Percentiles rank a stretch among this genome's conserved stretches.
phyloP scores from a whole-genome alignment of 2,888 invertebrate genomes.

The Temnothorax ravouxi region DNA sequence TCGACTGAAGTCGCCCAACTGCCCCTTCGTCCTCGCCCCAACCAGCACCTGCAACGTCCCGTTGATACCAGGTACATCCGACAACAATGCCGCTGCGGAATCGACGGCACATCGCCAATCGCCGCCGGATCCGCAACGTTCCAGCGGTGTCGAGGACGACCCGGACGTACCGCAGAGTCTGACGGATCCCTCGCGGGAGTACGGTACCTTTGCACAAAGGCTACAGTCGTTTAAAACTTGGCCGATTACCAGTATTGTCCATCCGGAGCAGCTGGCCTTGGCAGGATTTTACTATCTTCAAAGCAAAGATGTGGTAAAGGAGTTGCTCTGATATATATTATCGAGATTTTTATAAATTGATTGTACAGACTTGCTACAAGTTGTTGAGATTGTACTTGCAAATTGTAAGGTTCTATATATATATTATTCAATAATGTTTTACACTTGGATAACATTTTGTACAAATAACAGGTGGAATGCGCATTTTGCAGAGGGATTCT shows the following conservation, averaged over 20 bases:
- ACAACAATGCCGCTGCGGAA: conserved; percentile 14
- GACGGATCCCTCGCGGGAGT: conserved; percentile 80
- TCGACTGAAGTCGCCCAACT: conserved; percentile 89
- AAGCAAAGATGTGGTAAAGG: conserved; percentile 88
- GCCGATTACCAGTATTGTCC: conserved; percentile 89
- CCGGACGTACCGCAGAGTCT: background rate
- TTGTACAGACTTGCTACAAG: background rate
- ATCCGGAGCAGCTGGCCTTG: conserved; percentile 91
- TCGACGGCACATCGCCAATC: conserved; percentile 51
- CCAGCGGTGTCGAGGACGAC: background rate
- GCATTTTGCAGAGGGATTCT: conserved; percentile 93
- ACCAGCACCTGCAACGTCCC: conserved; percentile 91
- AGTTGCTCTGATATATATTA: conserved; percentile 55
- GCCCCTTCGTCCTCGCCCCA: conserved; percentile 91
- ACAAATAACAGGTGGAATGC: conserved; percentile 89
- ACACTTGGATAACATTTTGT: conserved; percentile 28
- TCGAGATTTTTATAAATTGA: background rate
- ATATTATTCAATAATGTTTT: background rate
- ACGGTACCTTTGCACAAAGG: conserved; percentile 89
- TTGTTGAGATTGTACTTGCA: background rate
- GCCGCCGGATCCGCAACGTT: background rate
- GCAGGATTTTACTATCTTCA: conserved; percentile 95
- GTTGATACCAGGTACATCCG: conserved; percentile 77
- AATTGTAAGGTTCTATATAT: background rate
- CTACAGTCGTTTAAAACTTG: conserved; percentile 92